Base-by-base conservation (phyloP, 2,113 vertebrate genomes). In the Callionymus lyra region DNA sequence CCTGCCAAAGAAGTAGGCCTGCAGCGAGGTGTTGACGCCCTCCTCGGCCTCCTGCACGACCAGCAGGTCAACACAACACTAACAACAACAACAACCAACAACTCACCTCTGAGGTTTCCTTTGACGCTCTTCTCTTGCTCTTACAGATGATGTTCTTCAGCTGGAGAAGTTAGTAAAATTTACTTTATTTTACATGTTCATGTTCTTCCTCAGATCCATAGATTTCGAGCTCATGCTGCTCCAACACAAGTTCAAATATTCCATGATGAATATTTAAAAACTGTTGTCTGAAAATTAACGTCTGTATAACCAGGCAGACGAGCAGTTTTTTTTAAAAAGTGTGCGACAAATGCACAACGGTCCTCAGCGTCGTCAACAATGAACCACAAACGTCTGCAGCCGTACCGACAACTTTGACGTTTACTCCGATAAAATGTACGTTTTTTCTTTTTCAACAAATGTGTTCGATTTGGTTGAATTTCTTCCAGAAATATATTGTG, bases 61-160 rank as follows among this genome's bases (percentile, higher is more conserved):
- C 41, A 43, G 2, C 8, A 63, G 16, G 19, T 15, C 21, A 18
- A 50, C 19, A 12, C 6, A 47, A 31, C 2, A 1, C 9, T 4
- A 8, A 21, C 4, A 3, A n/a, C 27, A 51, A 1, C n/a, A 44
- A 33, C 1, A n/a, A n/a, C n/a, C n/a, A n/a, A n/a, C n/a, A n/a
- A 43, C 82, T 16, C 33, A 87, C 83, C 70, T 82, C 76, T 12
- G 46, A 8, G 36, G 6, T 4, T 2, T 82, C 62, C 34, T 45
- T 69, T 6, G 54, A 13, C 55, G 32, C 40, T 72, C 70, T 86
- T 34, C 65, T 66, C 64, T 92, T 91, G 74, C 84, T 88, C 43
- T 88, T 91, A 31, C 89, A 76, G 71, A 97, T 84, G 53, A 98
- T 93, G 44, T 86, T 95, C 81, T 96, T 93, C 12, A 98, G 84